These are phyloP conservation scores for Micronycteris hirsuta DNA, from an alignment of 2,113 vertebrate genomes.

Conservation along the genomic window DNA sequence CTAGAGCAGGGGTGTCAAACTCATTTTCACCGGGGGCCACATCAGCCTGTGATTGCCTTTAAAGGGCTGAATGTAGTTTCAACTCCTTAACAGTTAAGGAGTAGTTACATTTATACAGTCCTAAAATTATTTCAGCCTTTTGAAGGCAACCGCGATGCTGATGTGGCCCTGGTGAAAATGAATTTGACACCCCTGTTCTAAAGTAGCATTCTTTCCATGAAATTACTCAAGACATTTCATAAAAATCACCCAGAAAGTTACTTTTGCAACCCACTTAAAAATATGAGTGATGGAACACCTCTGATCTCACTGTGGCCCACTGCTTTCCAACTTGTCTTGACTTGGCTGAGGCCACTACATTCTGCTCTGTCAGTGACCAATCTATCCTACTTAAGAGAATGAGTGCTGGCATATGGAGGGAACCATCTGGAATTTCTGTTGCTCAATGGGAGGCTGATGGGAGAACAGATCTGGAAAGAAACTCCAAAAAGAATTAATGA, in stretches of 20 bases:
- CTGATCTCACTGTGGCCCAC: not conserved
- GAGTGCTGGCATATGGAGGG: slow-evolving; percentile 67
- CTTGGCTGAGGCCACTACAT: not conserved
- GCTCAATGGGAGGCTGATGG: slow-evolving; percentile 71
- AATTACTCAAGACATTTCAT: not conserved
- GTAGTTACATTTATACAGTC: too few species aligned
- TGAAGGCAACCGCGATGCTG: too few species aligned
- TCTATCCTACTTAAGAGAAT: slow-evolving; percentile 67
- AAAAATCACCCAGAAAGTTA: slow-evolving; percentile 12
- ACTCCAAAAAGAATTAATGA: slow-evolving; percentile 74
- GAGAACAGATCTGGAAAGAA: slow-evolving; percentile 71
- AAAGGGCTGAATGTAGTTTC: too few species aligned
- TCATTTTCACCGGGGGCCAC: too few species aligned
- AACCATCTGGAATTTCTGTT: slow-evolving; percentile 75
- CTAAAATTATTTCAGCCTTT: too few species aligned
- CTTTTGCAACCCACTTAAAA: not conserved
- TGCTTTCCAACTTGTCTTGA: not conserved
- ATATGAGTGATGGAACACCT: not conserved
- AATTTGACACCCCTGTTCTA: not conserved
- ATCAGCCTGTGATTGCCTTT: too few species aligned
- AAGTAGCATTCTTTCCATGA: not conserved
- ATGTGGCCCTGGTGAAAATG: too few species aligned
- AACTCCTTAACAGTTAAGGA: too few species aligned
- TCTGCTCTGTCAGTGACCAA: slow-evolving; percentile 62
- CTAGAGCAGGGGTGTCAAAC: not conserved